Base-by-base conservation (phyloP, 2,888 invertebrate genomes). In the Andrena flavipes region DNA sequence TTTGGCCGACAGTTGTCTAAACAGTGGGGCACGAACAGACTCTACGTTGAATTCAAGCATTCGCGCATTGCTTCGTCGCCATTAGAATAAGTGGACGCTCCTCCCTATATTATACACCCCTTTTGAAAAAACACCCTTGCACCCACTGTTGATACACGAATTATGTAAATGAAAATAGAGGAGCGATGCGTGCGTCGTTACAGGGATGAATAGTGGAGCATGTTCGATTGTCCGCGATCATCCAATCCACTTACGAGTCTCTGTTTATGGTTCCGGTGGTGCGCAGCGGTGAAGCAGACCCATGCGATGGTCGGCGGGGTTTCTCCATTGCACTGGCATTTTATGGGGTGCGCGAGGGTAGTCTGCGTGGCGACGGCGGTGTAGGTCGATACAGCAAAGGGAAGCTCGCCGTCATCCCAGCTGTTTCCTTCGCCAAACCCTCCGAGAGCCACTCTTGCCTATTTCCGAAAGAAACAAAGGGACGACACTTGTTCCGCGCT, bases 311-410 rank as follows among this genome's bases (percentile, higher is more conserved):
- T 51, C 51, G 68, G 26, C 13, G 23, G 59, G 42, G 60, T 64
- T 78, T 51, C 69, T 54, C 35, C 59, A 20, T 72, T 78, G 49
- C 76, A 76, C 49, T 54, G 56, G 51, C 10, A 48, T 67, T 84
- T 84, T 77, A 83, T 84, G 86, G 85, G 81, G 84, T 76, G 89
- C 84, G 89, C 85, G 77, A 72, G 72, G 83, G 80, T 71, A 90
- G 88, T 74, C 90, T 88, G 90, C 89, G 85, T 87, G 88, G 87
- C 87, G 87, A 81, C 87, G 42, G 42, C 23, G 84, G 77, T 76
- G 71, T 84, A 86, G 90, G 88, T 90, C 90, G 90, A 91, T 91
- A 91, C 88, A 88, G 87, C 54, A 68, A 75, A 62, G 72, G 80
- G 76, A 76, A 56, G 73, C 77, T 84, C 77, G 78, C 70, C 82